phyloP scores from a whole-genome alignment of 2,113 vertebrate genomes.

The Penelope pileata region DNA sequence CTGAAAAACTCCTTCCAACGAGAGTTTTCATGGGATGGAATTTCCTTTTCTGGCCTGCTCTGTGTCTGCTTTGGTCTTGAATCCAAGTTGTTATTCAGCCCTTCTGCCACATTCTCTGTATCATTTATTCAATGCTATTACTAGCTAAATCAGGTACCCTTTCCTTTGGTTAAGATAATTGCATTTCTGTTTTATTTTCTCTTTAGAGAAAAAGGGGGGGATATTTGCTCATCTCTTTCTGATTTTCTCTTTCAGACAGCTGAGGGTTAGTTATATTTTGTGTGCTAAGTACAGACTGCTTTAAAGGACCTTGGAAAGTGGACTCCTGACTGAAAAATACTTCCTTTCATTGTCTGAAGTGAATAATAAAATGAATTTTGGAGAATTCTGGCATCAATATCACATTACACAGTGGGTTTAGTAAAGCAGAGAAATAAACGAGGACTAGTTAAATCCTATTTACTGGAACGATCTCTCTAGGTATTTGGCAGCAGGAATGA shows the following conservation, averaged over 20 bases:
- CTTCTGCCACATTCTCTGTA: not conserved
- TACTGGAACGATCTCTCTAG: not conserved
- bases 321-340: not conserved
- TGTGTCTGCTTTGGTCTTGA: not conserved
- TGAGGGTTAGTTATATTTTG: not conserved
- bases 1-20: not conserved
- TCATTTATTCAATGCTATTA: not conserved
- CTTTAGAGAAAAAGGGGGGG: not conserved
- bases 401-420: not conserved
- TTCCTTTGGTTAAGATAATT: not conserved
- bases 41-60: not conserved
- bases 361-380: not conserved
- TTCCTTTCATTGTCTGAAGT: not conserved
- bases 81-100: not conserved
- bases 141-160: not conserved
- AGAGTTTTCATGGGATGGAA: not conserved
- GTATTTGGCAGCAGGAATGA: not conserved
- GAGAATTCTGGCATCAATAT: not conserved
- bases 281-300: not conserved
- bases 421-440: constrained; percentile 10
- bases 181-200: not conserved
- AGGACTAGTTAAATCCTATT: not conserved
- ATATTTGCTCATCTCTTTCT: not conserved
- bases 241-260: not conserved
- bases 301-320: not conserved